Base-by-base conservation (phyloP, 2,888 invertebrate species). In the Heliconius cydno region DNA sequence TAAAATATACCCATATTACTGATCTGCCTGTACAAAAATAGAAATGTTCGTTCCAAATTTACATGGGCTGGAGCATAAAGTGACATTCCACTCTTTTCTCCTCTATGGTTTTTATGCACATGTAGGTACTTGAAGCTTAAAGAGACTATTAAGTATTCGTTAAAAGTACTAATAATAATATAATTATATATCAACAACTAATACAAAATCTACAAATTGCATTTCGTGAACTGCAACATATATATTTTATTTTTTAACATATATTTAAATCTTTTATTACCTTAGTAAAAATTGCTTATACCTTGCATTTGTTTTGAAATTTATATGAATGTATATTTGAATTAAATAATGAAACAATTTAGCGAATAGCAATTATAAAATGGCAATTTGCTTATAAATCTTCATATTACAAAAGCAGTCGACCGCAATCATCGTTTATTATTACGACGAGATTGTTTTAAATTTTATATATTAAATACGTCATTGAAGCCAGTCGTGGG, bases 361-460 rank as follows among this genome's bases (percentile, higher is more conserved):
- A 38, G n/a, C 34, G 9, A 41, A 25, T 63, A 38, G 12, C 66
- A 52, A 67, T 76, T 76, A 67, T 28, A 67, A 67, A 76, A 76
- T 76, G 10, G 46, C 30, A 52, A 76, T 74, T 75, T 75, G 76
- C 46, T 7, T 76, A 76, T 76, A 67, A 76, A 68, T 76, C 52
- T 68, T 57, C 65, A 76, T 68, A 67, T 76, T 76, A 67, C 76
- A 67, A 76, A 46, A 65, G 57, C 67, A 75, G 38, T 68, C 67
- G 52, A 57, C 34, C 34, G 34, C 67, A 67, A 68, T 57, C 25
- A 68, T 41, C 65, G 63, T 75, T 60, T 41, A 75, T 75, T 75
- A 75, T 28, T 28, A 46, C 7, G 41, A 46, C 22, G 28, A 41
- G 28, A 28, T 75, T 65, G 12, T 65, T 65, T 65, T 28, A 46